Evolutionary conservation across 2,888 invertebrate species (phyloP), one percentile per base, ranked within the genome.

Genomic region (Plebejus anna): DNA sequence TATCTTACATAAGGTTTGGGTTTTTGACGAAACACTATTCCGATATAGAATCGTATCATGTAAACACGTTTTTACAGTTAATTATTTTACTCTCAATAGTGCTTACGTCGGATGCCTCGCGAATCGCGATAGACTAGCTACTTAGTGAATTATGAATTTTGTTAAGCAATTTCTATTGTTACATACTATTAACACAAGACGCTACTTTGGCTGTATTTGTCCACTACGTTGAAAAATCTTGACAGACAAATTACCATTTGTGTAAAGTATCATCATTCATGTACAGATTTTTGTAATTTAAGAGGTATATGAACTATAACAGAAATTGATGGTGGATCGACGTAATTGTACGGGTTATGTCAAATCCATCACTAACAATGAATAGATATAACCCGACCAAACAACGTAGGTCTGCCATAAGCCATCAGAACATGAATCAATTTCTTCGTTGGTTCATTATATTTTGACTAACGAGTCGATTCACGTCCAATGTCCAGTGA

Each of bases 51-150:
- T 66, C 66, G 66, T 9, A 32, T 32, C 9, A 28, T 13, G 28
- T 61, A 13, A 32, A 66, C 4, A 13, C 66, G 66, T 66, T 1
- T 66, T 66, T 66, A 66, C 32, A 66, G 32, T 66, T 66, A 66
- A 66, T 66, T 66, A 66, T 66, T 66, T 66, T 32, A 66, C 32
- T 66, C 66, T 66, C 66, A 66, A 66, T 66, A 66, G 32, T 32
- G 66, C 66, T 66, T 32, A 28, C 28, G 66, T 66, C 32, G 66
- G 13, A 66, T 66, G 66, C 66, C 5, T 66, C 66, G 66, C 28
- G 61, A 61, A 61, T 61, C 22, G 61, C 66, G 32, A 32, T 66
- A 66, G 7, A 66, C 59, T 22, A n/a, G 22, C n/a, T 59, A 59
- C 7, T 59, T 59, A 22, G 22, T 22, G 16, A 55, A 16, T 55